Evolutionary conservation across 2,888 invertebrate genomes (phyloP).

Genomic region (Schizaphis graminum): DNA sequence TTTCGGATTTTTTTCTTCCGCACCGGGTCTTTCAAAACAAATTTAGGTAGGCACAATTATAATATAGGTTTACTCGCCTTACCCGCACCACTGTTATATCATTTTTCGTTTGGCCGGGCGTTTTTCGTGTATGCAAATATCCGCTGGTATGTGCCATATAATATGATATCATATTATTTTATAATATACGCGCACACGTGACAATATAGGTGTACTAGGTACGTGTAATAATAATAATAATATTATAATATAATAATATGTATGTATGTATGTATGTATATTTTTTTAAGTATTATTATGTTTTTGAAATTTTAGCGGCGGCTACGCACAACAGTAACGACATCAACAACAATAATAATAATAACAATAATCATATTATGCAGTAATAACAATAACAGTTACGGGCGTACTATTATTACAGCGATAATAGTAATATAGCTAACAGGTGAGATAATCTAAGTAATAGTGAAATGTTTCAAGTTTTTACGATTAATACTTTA

Average conservation of each 20-base stretch:
- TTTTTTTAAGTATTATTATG: constrained; percentile 5
- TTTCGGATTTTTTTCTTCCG: constrained; percentile 24
- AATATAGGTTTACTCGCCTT: not conserved
- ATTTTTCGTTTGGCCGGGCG: not conserved
- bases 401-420: not conserved
- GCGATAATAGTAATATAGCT: not conserved
- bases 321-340: not conserved
- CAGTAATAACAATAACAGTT: not conserved
- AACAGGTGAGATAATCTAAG: not conserved
- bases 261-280: not conserved
- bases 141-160: not conserved
- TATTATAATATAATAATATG: not conserved
- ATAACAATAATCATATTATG: not conserved
- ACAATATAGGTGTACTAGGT: not conserved
- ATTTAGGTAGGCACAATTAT: not conserved
- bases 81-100: not conserved
- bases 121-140: not conserved
- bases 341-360: not conserved
- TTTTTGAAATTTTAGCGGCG: not conserved
- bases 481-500: not conserved
- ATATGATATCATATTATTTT: constrained; percentile 29
- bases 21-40: constrained; percentile 29
- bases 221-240: not conserved
- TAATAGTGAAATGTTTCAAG: not conserved
- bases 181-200: not conserved